These are phyloP conservation scores for Romanogobio albipinnatus DNA, from an alignment of 2,113 vertebrate species.

Conservation along the genomic window DNA sequence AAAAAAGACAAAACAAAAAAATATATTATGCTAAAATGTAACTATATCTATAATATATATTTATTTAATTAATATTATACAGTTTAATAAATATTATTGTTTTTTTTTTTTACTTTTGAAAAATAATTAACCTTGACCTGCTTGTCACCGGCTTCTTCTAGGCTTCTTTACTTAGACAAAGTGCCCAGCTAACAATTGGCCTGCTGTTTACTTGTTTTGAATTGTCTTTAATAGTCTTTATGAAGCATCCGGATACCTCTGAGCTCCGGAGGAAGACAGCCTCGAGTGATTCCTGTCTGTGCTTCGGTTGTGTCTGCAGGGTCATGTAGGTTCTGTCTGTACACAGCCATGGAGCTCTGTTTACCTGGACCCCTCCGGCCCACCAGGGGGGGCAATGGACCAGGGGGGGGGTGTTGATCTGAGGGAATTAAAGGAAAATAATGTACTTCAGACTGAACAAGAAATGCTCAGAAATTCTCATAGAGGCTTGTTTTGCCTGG, in stretches of 20 bases:
- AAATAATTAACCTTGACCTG: background rate
- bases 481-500: conserved; percentile 5
- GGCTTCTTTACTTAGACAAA: too few relatives aligned
- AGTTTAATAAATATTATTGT: background rate
- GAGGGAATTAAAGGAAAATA: background rate
- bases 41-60: background rate
- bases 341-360: conserved; percentile 63
- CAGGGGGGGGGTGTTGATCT: conserved; percentile 51
- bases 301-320: conserved; percentile 5
- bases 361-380: conserved; percentile 59
- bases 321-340: conserved; percentile 56
- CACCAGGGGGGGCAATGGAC: conserved; percentile 54
- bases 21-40: background rate
- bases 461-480: conserved; percentile 9
- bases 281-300: conserved; percentile 24
- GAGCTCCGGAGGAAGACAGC: conserved; percentile 63
- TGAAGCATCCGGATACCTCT: conserved; percentile 67
- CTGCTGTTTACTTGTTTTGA: background rate
- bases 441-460: background rate
- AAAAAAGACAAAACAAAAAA: background rate
- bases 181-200: background rate
- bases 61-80: background rate
- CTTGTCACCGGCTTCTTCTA: background rate
- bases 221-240: background rate
- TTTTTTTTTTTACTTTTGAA: background rate